Evolutionary conservation across 1,140 invertebrate genomes (phyloP).

Genomic region (Drosophila asahinai): DNA sequence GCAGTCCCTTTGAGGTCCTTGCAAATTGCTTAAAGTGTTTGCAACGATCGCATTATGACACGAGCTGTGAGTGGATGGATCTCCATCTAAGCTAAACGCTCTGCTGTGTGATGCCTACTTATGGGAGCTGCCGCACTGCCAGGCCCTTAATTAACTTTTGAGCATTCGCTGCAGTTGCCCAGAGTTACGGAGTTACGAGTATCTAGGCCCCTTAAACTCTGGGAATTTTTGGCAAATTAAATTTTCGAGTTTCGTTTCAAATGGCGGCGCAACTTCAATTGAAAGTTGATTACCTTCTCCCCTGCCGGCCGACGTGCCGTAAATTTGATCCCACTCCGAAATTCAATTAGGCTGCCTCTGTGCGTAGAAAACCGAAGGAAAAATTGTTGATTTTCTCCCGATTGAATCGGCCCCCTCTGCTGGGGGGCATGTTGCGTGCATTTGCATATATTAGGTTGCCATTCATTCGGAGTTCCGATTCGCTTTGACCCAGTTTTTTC

Average conservation of each 20-base stretch:
- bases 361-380: conserved; percentile 28
- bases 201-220: not conserved
- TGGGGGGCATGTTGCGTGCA: conserved; percentile 33
- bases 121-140: conserved; percentile 2
- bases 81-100: conserved; percentile 6
- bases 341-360: conserved; percentile 57
- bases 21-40: conserved; percentile 40
- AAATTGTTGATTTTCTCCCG: conserved; percentile 47
- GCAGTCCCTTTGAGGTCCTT: not conserved
- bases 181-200: conserved; percentile 1
- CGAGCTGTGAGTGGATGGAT: conserved; percentile 2
- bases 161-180: conserved; percentile 21
- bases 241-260: conserved; percentile 36
- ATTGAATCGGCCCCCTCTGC: not conserved
- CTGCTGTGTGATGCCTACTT: conserved; percentile 26
- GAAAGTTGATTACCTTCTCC: conserved; percentile 43
- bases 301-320: not conserved
- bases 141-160: conserved; percentile 44
- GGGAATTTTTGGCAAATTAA: conserved; percentile 33
- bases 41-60: conserved; percentile 39
- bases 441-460: conserved; percentile 62
- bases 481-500: conserved; percentile 55
- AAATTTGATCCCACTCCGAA: conserved; percentile 42
- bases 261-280: conserved; percentile 20
- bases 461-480: conserved; percentile 16